These are phyloP conservation scores for Podarcis raffonei DNA, from an alignment of 2,113 vertebrate genomes.

Conservation along the genomic window DNA sequence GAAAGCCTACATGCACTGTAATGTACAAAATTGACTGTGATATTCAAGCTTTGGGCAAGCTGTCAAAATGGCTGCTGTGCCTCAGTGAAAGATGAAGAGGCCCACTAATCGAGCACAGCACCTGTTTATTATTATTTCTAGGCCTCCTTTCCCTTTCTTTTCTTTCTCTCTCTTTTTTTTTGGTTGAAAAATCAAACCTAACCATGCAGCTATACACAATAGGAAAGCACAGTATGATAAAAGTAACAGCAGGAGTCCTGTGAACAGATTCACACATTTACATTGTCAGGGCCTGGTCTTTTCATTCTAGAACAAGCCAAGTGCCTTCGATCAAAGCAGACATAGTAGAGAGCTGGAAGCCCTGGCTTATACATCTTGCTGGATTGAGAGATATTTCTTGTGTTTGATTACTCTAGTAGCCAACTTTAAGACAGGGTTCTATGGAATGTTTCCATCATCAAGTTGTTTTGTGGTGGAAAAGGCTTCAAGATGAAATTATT, in stretches of 20 bases:
- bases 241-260: neutral
- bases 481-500: slow-evolving; percentile 38
- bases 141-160: neutral
- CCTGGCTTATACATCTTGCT: neutral
- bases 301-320: slow-evolving; percentile 10
- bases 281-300: fast-evolving
- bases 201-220: neutral
- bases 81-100: neutral
- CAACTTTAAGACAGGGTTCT: slow-evolving; percentile 52
- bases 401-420: slow-evolving; percentile 37
- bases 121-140: neutral
- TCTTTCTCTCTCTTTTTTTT: neutral
- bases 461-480: neutral
- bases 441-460: slow-evolving; percentile 37
- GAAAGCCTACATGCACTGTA: neutral
- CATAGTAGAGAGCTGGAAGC: slow-evolving; percentile 1
- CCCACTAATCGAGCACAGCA: neutral
- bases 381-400: neutral
- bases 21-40: neutral
- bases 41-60: neutral
- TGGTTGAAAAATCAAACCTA: neutral
- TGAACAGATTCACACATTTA: neutral
- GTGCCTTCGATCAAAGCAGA: neutral
- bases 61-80: neutral
- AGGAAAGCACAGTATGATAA: neutral